Evolutionary conservation across 2,888 invertebrate species (phyloP).

Genomic region (Choristoneura rosaceana): DNA sequence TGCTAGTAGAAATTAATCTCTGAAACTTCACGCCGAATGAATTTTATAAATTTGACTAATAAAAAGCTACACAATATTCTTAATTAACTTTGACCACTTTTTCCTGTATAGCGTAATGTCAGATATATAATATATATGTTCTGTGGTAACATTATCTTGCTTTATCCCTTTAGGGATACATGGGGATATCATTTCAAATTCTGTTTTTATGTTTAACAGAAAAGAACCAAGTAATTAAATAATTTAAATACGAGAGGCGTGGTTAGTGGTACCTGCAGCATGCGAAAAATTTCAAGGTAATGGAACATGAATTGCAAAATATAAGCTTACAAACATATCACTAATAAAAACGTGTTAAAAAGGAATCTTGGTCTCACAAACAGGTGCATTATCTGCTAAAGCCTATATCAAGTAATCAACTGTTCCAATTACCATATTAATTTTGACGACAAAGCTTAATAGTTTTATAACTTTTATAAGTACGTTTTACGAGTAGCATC

Average conservation of each 20-base stretch:
- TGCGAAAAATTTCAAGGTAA: constrained; percentile 3
- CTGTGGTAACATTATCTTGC: neutral
- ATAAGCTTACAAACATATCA: neutral
- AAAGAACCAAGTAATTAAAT: neutral
- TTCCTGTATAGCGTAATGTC: no score
- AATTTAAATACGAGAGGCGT: neutral
- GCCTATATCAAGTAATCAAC: constrained; percentile 19
- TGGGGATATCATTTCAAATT: no score
- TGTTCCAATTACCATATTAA: constrained; percentile 13
- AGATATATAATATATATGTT: no score
- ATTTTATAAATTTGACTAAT: no score
- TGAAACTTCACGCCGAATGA: no score
- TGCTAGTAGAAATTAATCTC: no score
- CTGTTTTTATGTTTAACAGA: neutral
- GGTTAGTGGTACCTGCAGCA: neutral
- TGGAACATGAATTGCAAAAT: neutral
- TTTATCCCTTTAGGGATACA: neutral
- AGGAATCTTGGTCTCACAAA: neutral
- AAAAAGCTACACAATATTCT: no score
- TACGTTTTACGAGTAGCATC: constrained; percentile 46
- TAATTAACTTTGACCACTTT: no score
- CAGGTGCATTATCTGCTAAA: constrained; percentile 1
- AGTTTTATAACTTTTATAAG: constrained; percentile 18
- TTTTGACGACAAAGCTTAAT: constrained; percentile 7
- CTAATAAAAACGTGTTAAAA: neutral